Evolutionary conservation across 2,113 vertebrate species (phyloP), one percentile per base, ranked within the genome.

Genomic region (Maccullochella peelii): DNA sequence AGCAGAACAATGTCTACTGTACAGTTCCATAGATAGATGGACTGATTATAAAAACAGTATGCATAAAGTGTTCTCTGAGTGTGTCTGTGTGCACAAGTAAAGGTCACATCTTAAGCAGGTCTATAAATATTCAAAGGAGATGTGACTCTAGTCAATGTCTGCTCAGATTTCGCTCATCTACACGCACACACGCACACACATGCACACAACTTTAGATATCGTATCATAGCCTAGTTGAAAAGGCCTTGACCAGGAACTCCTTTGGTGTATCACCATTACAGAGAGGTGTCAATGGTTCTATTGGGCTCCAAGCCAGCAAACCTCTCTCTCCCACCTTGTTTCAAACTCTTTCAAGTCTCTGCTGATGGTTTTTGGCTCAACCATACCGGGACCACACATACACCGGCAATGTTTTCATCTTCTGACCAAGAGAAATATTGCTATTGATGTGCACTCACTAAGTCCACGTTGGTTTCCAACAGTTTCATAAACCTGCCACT

Each of bases 111-210:
- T 91, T 87, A 86, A 91, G 89, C 85, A 86, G 83, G 74, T 80
- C 83, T 93, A 91, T 88, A 86, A 90, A 92, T 93, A 92, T 85
- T 89, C 62, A 88, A 88, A 85, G 82, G 85, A 89, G 85, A 91
- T 80, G 74, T 77, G 83, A 88, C 73, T 82, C 68, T 69, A 11
- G 62, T 90, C 54, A 71, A 6, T 47, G 77, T 81, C 76, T 81
- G 69, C 88, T 92, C 88, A 79, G 38, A 88, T 92, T 91, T 89
- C 70, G 1, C 67, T 73, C 73, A 69, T 73, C 66, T 18, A 68
- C 57, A 74, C 66, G 61, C 71, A 65, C 63, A 71, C 47, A 63
- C 66, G 52, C 14, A 27, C 42, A 25, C 27, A 42, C 21, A 36
- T 8, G n/a, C 58, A 50, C 42, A 63, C 40, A 49, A 30, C 73